phyloP scores from a whole-genome alignment of 35 echinoderm and acorn worm species.

The Anneissia japonica region DNA sequence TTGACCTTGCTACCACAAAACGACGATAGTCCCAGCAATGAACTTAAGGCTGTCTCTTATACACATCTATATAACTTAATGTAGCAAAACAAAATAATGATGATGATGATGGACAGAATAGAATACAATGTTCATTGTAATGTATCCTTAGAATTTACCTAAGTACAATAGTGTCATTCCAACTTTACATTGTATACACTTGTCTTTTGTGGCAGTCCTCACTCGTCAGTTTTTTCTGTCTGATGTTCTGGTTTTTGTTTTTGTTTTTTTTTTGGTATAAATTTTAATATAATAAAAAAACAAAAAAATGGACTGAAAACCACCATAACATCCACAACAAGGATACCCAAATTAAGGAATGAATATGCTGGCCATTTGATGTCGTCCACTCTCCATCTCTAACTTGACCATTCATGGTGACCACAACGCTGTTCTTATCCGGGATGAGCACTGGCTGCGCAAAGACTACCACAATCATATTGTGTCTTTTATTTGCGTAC shows the following conservation, averaged over 20 bases:
- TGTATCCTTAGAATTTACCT: too few species aligned
- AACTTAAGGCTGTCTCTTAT: too few species aligned
- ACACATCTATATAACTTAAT: too few species aligned
- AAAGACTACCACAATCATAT: conserved; percentile 46
- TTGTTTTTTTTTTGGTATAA: neutral
- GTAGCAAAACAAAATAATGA: too few species aligned
- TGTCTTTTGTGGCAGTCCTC: too few species aligned
- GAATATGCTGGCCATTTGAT: conserved; percentile 36
- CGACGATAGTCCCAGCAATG: conserved; percentile 98
- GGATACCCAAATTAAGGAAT: conserved; percentile 82
- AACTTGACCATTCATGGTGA: conserved; percentile 32
- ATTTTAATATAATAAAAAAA: neutral
- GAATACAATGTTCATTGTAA: too few species aligned
- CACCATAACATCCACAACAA: neutral
- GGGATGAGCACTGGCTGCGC: conserved; percentile 30
- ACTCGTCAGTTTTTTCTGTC: too few species aligned
- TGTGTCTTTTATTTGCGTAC: conserved; percentile 22
- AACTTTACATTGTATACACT: too few species aligned
- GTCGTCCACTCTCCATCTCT: conserved; percentile 53
- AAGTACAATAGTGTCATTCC: too few species aligned
- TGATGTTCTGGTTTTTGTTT: too few species aligned
- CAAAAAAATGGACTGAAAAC: neutral
- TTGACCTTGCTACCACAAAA: conserved; percentile 78
- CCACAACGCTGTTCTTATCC: neutral
- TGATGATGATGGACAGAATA: too few species aligned